phyloP scores from a whole-genome alignment of 2,113 vertebrate genomes.

The Beaufortia kweichowensis region DNA sequence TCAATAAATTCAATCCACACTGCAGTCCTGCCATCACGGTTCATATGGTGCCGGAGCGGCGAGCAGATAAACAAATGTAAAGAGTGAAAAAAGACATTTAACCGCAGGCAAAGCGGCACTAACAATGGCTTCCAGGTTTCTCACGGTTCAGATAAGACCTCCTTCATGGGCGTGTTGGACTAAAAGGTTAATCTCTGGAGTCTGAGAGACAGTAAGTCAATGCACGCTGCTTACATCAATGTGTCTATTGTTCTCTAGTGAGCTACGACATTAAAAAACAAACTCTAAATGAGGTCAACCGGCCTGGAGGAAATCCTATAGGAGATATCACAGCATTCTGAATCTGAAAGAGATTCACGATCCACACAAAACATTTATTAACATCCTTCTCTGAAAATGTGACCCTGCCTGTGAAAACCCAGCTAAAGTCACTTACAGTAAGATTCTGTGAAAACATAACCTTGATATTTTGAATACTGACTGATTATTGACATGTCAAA shows the following conservation, averaged over 20 bases:
- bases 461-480: too few species aligned
- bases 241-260: constrained; percentile 22
- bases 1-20: constrained; percentile 36
- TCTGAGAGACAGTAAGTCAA: constrained; percentile 35
- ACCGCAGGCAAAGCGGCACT: neutral
- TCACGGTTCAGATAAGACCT: neutral
- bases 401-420: too few species aligned
- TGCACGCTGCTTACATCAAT: constrained; percentile 25
- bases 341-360: neutral
- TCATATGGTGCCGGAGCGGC: neutral
- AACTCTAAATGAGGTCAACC: constrained; percentile 16
- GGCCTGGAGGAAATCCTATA: constrained; percentile 12
- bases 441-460: too few species aligned
- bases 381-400: too few species aligned
- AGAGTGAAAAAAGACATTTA: neutral
- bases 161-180: neutral
- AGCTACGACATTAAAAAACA: constrained; percentile 15
- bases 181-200: constrained; percentile 19
- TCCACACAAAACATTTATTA: too few species aligned
- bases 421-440: too few species aligned
- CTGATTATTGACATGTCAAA: too few species aligned
- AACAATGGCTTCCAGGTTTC: constrained; percentile 26
- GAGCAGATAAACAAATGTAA: neutral
- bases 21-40: neutral
- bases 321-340: neutral